A percentile compares a stretch with the other conserved stretches of the same genome.
Evolutionary conservation across 2,113 vertebrate genomes (phyloP).

Genomic region (Orcinus orca): DNA sequence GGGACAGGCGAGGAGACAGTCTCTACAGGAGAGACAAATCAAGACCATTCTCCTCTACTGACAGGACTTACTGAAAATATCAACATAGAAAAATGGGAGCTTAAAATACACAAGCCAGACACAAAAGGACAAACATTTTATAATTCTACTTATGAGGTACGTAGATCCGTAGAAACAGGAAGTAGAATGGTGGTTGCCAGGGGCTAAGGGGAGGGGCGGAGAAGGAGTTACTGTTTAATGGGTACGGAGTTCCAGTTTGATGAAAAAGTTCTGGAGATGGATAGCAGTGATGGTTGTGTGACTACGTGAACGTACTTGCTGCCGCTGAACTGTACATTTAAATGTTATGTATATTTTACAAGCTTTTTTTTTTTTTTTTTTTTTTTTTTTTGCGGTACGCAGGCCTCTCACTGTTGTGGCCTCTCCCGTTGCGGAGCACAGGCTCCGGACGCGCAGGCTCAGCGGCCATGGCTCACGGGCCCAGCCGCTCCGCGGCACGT

Average conservation of each 20-base stretch:
- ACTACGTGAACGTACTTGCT: neutral
- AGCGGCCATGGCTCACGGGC: too few relatives aligned
- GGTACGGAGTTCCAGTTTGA: neutral
- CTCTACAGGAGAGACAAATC: neutral
- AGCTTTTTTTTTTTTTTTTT: neutral
- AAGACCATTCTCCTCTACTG: neutral
- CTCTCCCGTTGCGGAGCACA: too few relatives aligned
- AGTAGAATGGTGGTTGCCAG: neutral
- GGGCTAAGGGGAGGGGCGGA: rapidly evolving
- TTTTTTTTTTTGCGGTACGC: too few relatives aligned
- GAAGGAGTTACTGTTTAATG: neutral
- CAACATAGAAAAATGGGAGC: neutral
- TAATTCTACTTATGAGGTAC: neutral
- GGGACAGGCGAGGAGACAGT: neutral
- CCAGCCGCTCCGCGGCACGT: too few relatives aligned
- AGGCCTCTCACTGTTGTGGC: too few relatives aligned
- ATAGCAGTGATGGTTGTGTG: neutral
- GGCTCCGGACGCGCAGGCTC: too few relatives aligned
- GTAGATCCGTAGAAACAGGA: neutral
- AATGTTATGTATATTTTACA: neutral
- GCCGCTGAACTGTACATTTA: neutral
- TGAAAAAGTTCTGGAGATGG: neutral
- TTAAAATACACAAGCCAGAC: neutral
- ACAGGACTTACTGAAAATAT: neutral
- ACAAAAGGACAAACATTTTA: neutral